Base-by-base conservation (phyloP, 2,888 invertebrate species). In the Platycheirus rosarum region DNA sequence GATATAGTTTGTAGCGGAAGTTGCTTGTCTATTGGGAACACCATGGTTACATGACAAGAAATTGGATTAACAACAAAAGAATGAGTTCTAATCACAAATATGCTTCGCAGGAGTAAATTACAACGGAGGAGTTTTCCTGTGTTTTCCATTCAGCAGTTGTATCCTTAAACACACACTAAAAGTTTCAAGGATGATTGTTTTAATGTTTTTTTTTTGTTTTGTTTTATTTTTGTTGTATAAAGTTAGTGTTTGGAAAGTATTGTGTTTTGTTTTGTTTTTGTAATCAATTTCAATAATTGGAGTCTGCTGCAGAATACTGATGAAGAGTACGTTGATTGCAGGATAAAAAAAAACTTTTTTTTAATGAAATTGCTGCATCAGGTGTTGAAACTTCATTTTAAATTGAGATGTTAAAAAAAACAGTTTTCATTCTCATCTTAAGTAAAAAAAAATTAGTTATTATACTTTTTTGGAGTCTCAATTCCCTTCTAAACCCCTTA, bases 51-150 rank as follows among this genome's bases (percentile, higher is more conserved):
- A 71, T 68, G 80, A 76, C 76, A 71, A 71, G 75, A 80, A 73
- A 75, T 80, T 80, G 76, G 66, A 82, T 76, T 76, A 82, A 82
- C 65, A 66, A 71, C 57, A 65, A 75, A 48, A 70, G 40, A 57
- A 57, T 57, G 40, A 23, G 26, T 57, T 57, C 42, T 49, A 62
- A 68, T 62, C 53, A 60, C 51, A 71, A 42, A 49, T 40, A 40
- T 40, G 23, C 57, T 18, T 23, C 2, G 23, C 53, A 35, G 23
- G 55, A 74, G 65, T 66, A 16, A 66, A 74, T 48, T 48, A 65
- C 32, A 13, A 26, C 5, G 48, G n/a, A 14, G 46, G 53, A 46
- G 49, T 62, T 44, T 57, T n/a, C 20, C 42, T 49, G 32, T 49
- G 32, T 51, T 42, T 70, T 62, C 32, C 32, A 46, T 73, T 73